Percentiles rank a stretch among this genome's conserved stretches.
These are phyloP conservation scores for Chaetura pelagica DNA, from an alignment of 2,113 vertebrate species.

Conservation along the genomic window DNA sequence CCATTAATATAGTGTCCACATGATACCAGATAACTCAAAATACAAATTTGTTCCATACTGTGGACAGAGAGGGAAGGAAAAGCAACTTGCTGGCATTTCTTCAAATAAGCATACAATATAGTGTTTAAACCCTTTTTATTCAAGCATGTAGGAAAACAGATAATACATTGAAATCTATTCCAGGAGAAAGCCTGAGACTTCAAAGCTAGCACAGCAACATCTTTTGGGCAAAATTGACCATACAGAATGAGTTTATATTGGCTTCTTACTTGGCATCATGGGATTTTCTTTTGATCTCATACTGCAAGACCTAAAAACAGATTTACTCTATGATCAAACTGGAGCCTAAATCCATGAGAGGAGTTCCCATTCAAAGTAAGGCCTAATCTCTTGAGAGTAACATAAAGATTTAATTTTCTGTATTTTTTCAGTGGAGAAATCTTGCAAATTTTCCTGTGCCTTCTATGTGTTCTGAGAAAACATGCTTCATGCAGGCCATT, in stretches of 20 bases:
- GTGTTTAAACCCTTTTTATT: slow-evolving; percentile 19
- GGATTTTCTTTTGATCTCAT: slow-evolving; percentile 37
- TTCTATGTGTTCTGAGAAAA: background rate
- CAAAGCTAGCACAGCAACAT: background rate
- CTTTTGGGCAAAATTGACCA: slow-evolving; percentile 15
- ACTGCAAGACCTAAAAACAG: background rate
- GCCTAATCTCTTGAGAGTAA: background rate
- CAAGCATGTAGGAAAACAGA: background rate
- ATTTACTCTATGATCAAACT: background rate
- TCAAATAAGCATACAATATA: background rate
- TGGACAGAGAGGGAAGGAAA: background rate
- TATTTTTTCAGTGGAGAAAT: background rate
- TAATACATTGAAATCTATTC: background rate
- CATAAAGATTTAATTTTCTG: background rate
- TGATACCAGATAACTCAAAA: background rate
- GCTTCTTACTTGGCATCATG: background rate
- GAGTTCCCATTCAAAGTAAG: background rate
- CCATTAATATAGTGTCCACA: background rate
- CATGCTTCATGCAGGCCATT: background rate
- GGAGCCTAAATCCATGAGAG: background rate
- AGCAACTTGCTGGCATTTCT: background rate
- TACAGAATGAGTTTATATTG: slow-evolving; percentile 17
- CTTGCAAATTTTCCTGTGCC: background rate
- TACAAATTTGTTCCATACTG: background rate
- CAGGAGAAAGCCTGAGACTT: background rate